phyloP scores from a whole-genome alignment of 2,888 invertebrate species.

The Yponomeuta plumbellus region DNA sequence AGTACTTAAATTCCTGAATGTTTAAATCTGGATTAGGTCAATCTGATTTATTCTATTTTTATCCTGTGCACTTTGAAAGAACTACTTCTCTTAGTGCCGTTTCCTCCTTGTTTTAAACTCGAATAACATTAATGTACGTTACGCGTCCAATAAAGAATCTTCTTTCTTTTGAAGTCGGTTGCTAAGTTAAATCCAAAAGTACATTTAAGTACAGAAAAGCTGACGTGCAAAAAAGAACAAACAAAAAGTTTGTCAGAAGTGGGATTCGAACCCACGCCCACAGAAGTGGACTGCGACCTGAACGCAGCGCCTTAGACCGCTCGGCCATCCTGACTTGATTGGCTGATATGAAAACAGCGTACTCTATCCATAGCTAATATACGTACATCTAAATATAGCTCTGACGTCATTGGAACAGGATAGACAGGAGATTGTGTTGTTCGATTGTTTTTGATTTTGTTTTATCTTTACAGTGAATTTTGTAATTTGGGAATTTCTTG shows the following conservation, averaged over 20 bases:
- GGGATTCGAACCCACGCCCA: constrained; percentile 72
- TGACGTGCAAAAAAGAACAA: constrained; percentile 15
- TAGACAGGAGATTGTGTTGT: neutral
- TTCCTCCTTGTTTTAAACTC: neutral
- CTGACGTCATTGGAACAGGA: constrained; percentile 13
- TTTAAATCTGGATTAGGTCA: neutral
- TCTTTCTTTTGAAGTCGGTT: too few relatives aligned
- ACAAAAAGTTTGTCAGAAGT: constrained; percentile 53
- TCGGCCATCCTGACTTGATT: constrained; percentile 25
- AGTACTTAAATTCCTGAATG: neutral
- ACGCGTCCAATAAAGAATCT: too few relatives aligned
- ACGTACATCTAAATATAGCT: neutral
- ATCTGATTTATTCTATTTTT: neutral
- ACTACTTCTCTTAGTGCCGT: neutral
- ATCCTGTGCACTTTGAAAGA: neutral
- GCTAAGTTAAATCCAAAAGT: too few relatives aligned
- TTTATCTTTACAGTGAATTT: too few relatives aligned
- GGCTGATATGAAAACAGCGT: neutral
- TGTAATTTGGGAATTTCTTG: neutral
- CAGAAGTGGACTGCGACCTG: constrained; percentile 73
- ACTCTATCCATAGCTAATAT: constrained; percentile 9
- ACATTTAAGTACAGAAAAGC: too few relatives aligned
- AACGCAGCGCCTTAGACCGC: constrained; percentile 52
- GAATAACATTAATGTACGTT: too few relatives aligned
- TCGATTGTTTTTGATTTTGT: neutral